A percentile compares a stretch with the other conserved stretches of the same genome.
Conservation (phyloP, 2,888 invertebrate species). For the Napeogenes inachia region DNA sequence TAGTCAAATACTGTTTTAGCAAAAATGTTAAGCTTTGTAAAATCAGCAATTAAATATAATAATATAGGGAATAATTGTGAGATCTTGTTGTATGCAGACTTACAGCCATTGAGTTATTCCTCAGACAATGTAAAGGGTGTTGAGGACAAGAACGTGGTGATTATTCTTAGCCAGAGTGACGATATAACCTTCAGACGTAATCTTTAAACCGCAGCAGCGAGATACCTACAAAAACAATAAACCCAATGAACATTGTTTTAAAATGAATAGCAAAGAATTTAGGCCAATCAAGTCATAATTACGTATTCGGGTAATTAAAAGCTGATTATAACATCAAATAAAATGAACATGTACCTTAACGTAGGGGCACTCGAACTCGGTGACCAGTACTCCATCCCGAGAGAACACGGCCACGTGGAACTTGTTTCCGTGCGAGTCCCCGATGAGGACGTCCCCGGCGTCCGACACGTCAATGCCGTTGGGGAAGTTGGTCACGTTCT, state of each 20-base stretch:
- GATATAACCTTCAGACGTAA: conserved; percentile 97
- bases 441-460: conserved; percentile 96
- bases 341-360: conserved; percentile 82
- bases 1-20: conserved; percentile 77
- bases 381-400: conserved; percentile 89
- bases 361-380: conserved; percentile 97
- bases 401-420: conserved; percentile 98
- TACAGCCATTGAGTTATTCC: conserved; percentile 76
- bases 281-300: no score
- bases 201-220: conserved; percentile 97
- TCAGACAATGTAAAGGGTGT: conserved; percentile 95
- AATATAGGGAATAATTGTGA: conserved; percentile 77
- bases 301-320: no score
- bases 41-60: conserved; percentile 76
- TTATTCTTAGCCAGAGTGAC: conserved; percentile 98
- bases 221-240: conserved; percentile 84
- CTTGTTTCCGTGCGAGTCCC: conserved; percentile 98
- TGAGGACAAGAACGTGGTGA: conserved; percentile 97
- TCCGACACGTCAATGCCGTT: conserved; percentile 99
- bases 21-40: conserved; percentile 76
- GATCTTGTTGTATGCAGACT: conserved; percentile 78
- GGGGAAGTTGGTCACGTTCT: conserved; percentile 97
- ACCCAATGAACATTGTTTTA: background rate
- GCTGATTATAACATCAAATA: no score
- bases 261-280: no score